Conservation (phyloP, 2,113 vertebrate species). For the Fukomys damarensis region DNA sequence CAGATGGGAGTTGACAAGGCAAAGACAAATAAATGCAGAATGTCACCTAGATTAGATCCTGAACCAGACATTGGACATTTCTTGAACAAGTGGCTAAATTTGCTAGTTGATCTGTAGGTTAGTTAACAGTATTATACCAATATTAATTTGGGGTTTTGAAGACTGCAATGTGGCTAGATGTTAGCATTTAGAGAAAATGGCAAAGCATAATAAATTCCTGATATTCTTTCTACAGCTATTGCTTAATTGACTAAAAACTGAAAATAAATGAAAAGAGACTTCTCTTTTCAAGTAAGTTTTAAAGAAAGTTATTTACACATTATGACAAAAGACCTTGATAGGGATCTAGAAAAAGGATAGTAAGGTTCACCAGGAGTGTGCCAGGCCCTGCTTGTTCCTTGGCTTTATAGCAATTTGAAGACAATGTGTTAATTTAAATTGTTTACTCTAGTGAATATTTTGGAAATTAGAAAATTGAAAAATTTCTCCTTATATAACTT, state of each 20-base stretch:
- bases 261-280: not conserved
- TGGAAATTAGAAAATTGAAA: slow-evolving; percentile 8
- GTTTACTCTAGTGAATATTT: not conserved
- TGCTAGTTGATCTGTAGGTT: not conserved
- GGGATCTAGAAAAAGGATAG: not conserved
- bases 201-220: not conserved
- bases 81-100: not conserved
- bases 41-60: not conserved
- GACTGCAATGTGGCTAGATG: not conserved
- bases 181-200: not conserved
- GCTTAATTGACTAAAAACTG: not conserved
- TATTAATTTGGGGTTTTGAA: not conserved
- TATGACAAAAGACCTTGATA: fast-evolving
- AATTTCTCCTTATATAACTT: not conserved
- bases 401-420: not conserved
- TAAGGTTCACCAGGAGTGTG: fast-evolving
- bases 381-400: not conserved
- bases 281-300: not conserved
- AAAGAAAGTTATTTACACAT: not conserved
- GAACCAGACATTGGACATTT: not conserved
- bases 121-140: not conserved
- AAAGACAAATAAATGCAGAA: not conserved
- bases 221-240: not conserved
- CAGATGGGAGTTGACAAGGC: not conserved
- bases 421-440: not conserved